Evolutionary conservation across 2,888 invertebrate genomes (phyloP).

Genomic region (Hyalella azteca): DNA sequence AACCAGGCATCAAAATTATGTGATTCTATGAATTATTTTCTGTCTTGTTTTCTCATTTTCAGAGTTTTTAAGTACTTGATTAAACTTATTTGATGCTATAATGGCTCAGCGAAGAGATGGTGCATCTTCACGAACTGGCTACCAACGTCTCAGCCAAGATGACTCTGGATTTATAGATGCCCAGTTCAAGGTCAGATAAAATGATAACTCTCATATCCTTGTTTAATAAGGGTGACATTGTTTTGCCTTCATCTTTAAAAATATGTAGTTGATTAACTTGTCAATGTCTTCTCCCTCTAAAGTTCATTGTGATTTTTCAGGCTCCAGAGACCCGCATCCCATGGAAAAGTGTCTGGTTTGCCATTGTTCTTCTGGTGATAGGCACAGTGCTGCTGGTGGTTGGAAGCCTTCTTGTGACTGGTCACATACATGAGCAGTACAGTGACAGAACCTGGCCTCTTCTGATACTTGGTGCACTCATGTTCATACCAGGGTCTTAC

Average conservation of each 20-base stretch:
- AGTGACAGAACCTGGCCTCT: conserved; percentile 88
- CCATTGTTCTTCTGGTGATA: conserved; percentile 76
- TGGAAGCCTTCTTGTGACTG: conserved; percentile 79
- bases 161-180: conserved; percentile 55
- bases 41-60: too few relatives aligned
- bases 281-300: background rate
- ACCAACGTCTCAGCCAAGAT: conserved; percentile 54
- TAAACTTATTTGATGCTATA: background rate
- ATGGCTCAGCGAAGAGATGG: background rate
- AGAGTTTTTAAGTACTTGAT: too few relatives aligned
- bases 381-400: conserved; percentile 78
- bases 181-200: conserved; percentile 52
- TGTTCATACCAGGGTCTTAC: conserved; percentile 92
- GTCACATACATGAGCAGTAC: conserved; percentile 80
- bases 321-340: conserved; percentile 70
- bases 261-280: too few relatives aligned
- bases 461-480: conserved; percentile 81
- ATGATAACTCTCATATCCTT: conserved; percentile 4
- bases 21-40: too few relatives aligned
- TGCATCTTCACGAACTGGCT: conserved; percentile 33
- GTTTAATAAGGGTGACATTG: too few relatives aligned
- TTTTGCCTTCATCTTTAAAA: too few relatives aligned
- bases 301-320: conserved; percentile 40
- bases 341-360: conserved; percentile 82
- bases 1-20: too few relatives aligned